Conservation (phyloP, 2,797 vertebrate species). For the Erethizon dorsatum region DNA sequence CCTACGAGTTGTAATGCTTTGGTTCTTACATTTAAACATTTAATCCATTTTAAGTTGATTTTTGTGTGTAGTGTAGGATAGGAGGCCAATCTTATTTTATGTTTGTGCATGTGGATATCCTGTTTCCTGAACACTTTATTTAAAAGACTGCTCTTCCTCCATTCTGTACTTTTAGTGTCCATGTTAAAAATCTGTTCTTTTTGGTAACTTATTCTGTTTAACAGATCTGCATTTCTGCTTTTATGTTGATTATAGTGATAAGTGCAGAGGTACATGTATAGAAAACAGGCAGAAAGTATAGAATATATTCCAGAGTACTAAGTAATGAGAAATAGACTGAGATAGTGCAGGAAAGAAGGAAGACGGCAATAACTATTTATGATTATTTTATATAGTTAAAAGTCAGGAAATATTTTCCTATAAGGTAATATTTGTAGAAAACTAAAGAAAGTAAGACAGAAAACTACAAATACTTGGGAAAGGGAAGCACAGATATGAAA, state of each 20-base stretch:
- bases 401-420: not conserved
- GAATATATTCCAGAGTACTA: not conserved
- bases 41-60: not conserved
- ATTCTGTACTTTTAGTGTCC: not conserved
- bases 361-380: not conserved
- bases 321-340: not conserved
- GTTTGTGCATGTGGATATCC: not conserved
- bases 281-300: not conserved
- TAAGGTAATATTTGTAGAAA: not conserved
- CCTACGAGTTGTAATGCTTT: not conserved
- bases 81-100: not conserved
- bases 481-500: not conserved
- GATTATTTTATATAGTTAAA: not conserved
- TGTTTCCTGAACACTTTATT: not conserved
- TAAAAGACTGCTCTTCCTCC: not conserved
- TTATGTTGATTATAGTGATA: not conserved
- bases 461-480: slow-evolving; percentile 15
- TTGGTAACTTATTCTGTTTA: not conserved
- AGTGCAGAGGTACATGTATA: not conserved
- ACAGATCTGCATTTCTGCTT: not conserved
- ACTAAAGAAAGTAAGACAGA: not conserved
- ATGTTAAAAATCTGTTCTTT: not conserved
- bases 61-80: not conserved
- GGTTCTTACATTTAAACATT: not conserved
- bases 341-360: not conserved